Evolutionary conservation across 2,113 vertebrate species (phyloP).

Genomic region (Erythrocercus mccallii): DNA sequence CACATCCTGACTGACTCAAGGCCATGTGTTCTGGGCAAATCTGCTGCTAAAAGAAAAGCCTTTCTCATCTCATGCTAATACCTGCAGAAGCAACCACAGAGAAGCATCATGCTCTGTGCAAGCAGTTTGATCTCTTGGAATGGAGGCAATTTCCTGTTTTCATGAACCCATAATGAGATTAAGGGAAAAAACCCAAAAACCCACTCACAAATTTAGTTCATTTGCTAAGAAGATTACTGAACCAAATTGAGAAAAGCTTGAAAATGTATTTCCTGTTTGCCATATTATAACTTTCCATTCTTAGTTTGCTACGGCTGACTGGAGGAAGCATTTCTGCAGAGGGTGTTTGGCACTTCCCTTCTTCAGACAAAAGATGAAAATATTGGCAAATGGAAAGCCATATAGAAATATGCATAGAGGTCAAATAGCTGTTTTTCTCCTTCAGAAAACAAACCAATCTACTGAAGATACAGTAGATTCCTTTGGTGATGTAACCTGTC

Average conservation of each 20-base stretch:
- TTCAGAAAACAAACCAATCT: background rate
- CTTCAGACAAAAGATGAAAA: background rate
- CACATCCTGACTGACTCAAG: background rate
- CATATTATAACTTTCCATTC: background rate
- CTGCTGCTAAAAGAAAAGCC: background rate
- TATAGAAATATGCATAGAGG: background rate
- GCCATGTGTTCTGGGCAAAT: background rate
- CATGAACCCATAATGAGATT: constrained; percentile 53
- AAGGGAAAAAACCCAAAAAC: background rate
- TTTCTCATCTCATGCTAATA: background rate
- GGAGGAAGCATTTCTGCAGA: background rate
- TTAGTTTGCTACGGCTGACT: background rate
- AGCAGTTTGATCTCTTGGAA: constrained; percentile 20
- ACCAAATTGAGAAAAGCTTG: constrained; percentile 21
- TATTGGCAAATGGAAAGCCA: background rate
- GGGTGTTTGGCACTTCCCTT: background rate
- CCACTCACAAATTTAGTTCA: background rate
- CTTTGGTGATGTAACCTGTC: background rate
- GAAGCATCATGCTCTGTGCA: background rate
- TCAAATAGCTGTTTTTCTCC: background rate
- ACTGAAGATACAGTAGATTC: background rate
- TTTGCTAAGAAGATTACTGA: constrained; percentile 26
- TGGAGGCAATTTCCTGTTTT: constrained; percentile 65
- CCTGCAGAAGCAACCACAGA: background rate
- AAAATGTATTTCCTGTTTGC: constrained; percentile 21